Base-by-base conservation (phyloP, 2,797 vertebrate species). In the Poeciliopsis infans region DNA sequence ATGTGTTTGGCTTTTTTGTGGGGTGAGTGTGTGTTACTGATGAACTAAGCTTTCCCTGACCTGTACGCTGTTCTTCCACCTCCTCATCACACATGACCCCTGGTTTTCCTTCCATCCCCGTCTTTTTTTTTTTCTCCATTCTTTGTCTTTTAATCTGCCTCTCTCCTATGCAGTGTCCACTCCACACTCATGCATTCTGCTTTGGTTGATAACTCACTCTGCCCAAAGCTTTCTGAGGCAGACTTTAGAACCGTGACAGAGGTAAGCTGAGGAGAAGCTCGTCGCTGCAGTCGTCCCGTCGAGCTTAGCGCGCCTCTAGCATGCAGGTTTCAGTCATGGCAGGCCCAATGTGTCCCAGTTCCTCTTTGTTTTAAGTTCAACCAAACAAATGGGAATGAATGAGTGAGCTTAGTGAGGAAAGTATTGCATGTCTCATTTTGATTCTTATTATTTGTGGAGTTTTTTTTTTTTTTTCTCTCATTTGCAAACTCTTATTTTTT, bases 201-300 rank as follows among this genome's bases (percentile, higher is more conserved):
- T 93, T 93, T 92, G 92, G 90, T 93, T 91, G 90, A 88, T 85
- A 86, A 93, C 80, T 87, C 72, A 72, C 81, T 92, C 79, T 89
- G 83, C 85, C 83, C 39, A 86, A 89, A 77, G 80, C 82, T 86
- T 76, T 94, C 89, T 89, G 92, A 89, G 85, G 93, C 91, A 89
- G 88, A 91, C 91, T 89, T 86, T 86, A 76, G 70, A 83, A 75
- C 75, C 74, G 79, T 87, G 86, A 86, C 74, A 72, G 89, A 94
- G 94, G 94, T 94, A 94, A 95, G 94, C 80, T 70, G 73, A 49
- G 46, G 68, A 78, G 77, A 74, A 79, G 84, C 74, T 87, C 75
- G 41, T 73, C 41, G 15, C 41, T 31, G 55, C 78, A 87, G 78
- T 68, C 16, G 25, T 84, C 80, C 72, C 82, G 83, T 89, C 73